Evolutionary conservation across 2,888 invertebrate species (phyloP).

Genomic region (Eurytoma californica): DNA sequence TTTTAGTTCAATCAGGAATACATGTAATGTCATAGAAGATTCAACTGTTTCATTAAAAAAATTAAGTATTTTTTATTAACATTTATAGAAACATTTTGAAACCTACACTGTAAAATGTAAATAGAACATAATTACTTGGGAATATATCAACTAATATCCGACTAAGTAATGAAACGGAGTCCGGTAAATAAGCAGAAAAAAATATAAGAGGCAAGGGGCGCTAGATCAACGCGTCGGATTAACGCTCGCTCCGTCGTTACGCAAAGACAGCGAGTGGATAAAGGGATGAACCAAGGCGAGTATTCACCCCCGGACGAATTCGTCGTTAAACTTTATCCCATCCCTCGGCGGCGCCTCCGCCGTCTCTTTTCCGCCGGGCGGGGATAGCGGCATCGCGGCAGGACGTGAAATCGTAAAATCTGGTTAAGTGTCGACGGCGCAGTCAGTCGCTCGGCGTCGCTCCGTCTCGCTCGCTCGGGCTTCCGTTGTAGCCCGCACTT

Average conservation of each 20-base stretch:
- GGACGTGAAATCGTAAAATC: constrained; percentile 49
- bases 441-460: neutral
- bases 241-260: neutral
- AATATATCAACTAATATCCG: too few relatives aligned
- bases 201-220: neutral
- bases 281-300: constrained; percentile 2
- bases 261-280: neutral
- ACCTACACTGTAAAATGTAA: too few relatives aligned
- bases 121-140: too few relatives aligned
- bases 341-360: neutral
- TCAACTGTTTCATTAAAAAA: too few relatives aligned
- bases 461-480: neutral
- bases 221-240: constrained; percentile 37
- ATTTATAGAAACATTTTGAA: too few relatives aligned
- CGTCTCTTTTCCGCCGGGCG: too few relatives aligned
- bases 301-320: constrained; percentile 32
- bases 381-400: constrained; percentile 9
- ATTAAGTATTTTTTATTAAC: too few relatives aligned
- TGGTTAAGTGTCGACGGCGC: constrained; percentile 46
- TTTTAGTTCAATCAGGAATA: too few relatives aligned
- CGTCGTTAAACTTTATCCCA: constrained; percentile 45
- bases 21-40: too few relatives aligned
- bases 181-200: too few relatives aligned
- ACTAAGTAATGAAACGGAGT: too few relatives aligned
- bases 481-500: constrained; percentile 5